Conservation (phyloP, 2,113 vertebrate genomes). For the Spilogale gracilis region DNA sequence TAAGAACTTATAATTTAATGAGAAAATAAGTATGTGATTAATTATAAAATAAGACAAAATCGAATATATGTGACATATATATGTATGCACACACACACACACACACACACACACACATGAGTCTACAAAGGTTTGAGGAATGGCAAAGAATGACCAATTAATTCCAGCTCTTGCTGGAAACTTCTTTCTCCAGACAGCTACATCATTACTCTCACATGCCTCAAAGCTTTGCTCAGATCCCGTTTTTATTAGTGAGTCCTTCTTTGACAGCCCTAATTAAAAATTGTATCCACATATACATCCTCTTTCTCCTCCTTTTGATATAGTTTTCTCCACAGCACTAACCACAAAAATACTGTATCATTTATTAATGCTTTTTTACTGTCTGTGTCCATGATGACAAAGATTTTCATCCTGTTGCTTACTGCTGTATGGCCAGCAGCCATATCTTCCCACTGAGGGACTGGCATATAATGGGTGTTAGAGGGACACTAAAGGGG, state of each 20-base stretch:
- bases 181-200: neutral
- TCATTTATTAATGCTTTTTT: neutral
- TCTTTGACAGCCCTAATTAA: neutral
- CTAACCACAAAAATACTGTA: neutral
- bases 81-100: too few species aligned
- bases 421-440: neutral
- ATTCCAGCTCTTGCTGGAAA: neutral
- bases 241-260: neutral
- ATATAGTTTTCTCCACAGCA: neutral
- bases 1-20: conserved; percentile 21
- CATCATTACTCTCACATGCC: neutral
- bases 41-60: neutral
- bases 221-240: neutral
- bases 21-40: neutral
- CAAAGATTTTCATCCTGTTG: neutral
- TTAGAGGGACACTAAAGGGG: too few species aligned
- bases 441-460: neutral
- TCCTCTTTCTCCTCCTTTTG: neutral
- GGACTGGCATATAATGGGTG: neutral
- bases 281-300: neutral
- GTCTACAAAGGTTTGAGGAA: neutral
- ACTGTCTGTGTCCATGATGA: neutral
- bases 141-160: neutral
- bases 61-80: neutral
- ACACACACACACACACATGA: neutral